phyloP scores from a whole-genome alignment of 2,113 vertebrate species.

The Arothron firmamentum region DNA sequence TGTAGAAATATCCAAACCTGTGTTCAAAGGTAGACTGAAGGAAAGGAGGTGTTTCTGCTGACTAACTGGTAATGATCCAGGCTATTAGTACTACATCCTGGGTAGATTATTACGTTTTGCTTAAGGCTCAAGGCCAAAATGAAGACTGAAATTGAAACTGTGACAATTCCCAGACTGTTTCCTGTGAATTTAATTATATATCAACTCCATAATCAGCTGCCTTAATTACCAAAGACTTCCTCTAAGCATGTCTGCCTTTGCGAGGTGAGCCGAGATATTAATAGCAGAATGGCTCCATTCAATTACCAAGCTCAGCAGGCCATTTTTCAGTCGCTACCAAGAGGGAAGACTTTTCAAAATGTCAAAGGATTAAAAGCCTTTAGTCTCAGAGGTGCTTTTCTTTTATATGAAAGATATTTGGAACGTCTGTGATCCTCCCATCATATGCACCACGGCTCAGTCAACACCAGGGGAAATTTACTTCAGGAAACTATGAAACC shows the following conservation, averaged over 20 bases:
- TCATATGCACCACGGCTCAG: conserved; percentile 13
- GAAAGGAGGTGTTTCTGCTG: too few relatives aligned
- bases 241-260: conserved; percentile 45
- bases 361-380: conserved; percentile 28
- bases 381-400: conserved; percentile 25
- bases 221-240: conserved; percentile 60
- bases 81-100: too few relatives aligned
- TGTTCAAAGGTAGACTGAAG: too few relatives aligned
- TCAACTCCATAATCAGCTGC: conserved; percentile 54
- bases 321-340: conserved; percentile 35
- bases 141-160: not conserved
- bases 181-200: conserved; percentile 57
- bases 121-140: not conserved
- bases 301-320: conserved; percentile 51
- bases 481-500: conserved; percentile 16
- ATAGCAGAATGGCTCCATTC: conserved; percentile 45
- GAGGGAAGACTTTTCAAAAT: conserved; percentile 40
- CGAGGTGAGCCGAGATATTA: conserved; percentile 52
- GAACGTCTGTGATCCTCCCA: conserved; percentile 2
- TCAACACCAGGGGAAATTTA: conserved; percentile 15
- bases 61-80: too few relatives aligned
- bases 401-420: conserved; percentile 2
- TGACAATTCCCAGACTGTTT: conserved; percentile 35
- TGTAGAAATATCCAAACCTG: too few relatives aligned
- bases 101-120: too few relatives aligned